These are phyloP conservation scores for Eubasilissa splendida DNA, from an alignment of 2,888 invertebrate species.

Conservation along the genomic window DNA sequence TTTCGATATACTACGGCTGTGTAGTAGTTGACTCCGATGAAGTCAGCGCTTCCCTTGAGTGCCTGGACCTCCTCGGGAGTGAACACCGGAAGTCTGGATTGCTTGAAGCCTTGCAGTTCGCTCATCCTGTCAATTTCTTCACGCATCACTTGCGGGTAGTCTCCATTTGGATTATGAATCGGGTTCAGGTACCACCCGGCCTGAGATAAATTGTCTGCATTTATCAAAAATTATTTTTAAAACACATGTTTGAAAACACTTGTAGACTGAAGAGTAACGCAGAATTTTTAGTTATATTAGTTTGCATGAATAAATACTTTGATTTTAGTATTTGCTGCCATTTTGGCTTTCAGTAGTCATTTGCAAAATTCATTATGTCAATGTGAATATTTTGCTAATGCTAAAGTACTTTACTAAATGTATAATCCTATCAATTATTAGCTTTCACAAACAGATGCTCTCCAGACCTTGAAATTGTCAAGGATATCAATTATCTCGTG, in stretches of 20 bases:
- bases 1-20: slow-evolving; percentile 64
- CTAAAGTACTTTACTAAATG: too few species aligned
- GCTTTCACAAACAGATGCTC: too few species aligned
- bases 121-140: slow-evolving; percentile 68
- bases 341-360: too few species aligned
- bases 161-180: slow-evolving; percentile 68
- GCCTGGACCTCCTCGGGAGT: slow-evolving; percentile 66
- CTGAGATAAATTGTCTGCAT: slow-evolving; percentile 60
- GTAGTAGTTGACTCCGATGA: slow-evolving; percentile 79
- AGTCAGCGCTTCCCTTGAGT: slow-evolving; percentile 70
- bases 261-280: too few species aligned
- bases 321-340: too few species aligned
- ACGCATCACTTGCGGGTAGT: slow-evolving; percentile 70
- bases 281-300: too few species aligned
- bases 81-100: slow-evolving; percentile 71
- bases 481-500: too few species aligned
- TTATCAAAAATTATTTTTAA: neutral
- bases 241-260: neutral
- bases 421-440: too few species aligned
- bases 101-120: slow-evolving; percentile 66
- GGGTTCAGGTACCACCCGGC: slow-evolving; percentile 71
- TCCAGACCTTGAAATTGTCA: too few species aligned
- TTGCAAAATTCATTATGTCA: too few species aligned
- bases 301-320: too few species aligned
- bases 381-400: too few species aligned